Evolutionary conservation across 2,797 vertebrate species (phyloP).

Genomic region (Amblyraja radiata): DNA sequence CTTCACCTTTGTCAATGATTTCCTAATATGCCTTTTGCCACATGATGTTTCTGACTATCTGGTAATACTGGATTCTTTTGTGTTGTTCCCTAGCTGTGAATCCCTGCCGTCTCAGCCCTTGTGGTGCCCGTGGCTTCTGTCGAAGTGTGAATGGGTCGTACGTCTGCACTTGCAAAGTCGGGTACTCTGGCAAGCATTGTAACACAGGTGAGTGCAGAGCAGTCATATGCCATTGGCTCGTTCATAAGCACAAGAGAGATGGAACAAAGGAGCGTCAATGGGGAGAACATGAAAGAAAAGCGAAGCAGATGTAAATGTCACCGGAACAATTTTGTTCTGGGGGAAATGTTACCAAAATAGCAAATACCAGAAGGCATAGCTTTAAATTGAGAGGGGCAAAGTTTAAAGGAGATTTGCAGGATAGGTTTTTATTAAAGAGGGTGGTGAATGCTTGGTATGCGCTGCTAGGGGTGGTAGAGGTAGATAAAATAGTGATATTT

Average conservation of each 20-base stretch:
- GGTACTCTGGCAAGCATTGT: conserved; percentile 89
- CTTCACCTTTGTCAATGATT: neutral
- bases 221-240: neutral
- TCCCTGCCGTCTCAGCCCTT: conserved; percentile 84
- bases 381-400: too few species aligned
- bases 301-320: neutral
- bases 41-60: too few species aligned
- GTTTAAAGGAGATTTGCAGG: too few species aligned
- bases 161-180: conserved; percentile 85
- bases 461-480: too few species aligned
- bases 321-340: neutral
- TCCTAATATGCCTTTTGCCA: neutral
- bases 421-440: too few species aligned
- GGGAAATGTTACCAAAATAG: neutral
- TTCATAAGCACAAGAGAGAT: neutral
- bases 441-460: too few species aligned
- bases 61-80: conserved; percentile 38
- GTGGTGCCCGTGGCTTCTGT: conserved; percentile 83
- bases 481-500: too few species aligned
- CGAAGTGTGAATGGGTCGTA: conserved; percentile 74
- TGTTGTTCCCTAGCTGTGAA: conserved; percentile 74
- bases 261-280: too few species aligned
- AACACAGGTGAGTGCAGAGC: conserved; percentile 72
- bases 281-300: neutral
- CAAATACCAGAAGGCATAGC: too few species aligned